Evolutionary conservation across 2,888 invertebrate genomes (phyloP).

Genomic region (Brachylomia viminalis): DNA sequence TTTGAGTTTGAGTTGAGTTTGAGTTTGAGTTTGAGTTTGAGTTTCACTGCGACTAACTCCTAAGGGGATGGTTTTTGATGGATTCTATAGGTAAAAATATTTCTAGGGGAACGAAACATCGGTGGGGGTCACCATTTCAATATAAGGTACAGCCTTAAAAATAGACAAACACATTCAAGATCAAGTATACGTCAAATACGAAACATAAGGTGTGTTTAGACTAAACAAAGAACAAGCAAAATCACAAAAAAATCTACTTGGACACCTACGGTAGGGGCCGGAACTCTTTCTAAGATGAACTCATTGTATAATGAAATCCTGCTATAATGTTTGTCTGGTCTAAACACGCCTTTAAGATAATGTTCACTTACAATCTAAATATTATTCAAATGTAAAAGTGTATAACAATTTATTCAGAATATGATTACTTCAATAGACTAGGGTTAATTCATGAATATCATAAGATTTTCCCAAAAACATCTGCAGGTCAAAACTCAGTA

Average conservation of each 20-base stretch:
- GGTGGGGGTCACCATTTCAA: constrained; percentile 7
- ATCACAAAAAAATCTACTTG: neutral
- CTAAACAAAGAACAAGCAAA: neutral
- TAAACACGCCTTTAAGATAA: constrained; percentile 38
- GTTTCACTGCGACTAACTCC: neutral
- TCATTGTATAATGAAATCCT: neutral
- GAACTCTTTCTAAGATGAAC: neutral
- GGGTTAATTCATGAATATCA: constrained; percentile 57
- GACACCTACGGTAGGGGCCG: neutral
- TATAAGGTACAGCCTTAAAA: constrained; percentile 36
- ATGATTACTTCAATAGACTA: constrained; percentile 51
- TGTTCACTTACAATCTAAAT: constrained; percentile 49
- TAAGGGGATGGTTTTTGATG: neutral
- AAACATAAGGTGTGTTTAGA: constrained; percentile 29
- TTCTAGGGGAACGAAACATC: constrained; percentile 7
- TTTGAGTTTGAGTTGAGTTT: too few relatives aligned
- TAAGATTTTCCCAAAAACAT: constrained; percentile 55
- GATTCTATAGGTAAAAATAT: neutral
- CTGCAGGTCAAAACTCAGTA: constrained; percentile 32
- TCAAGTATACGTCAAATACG: constrained; percentile 49
- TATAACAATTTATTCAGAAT: constrained; percentile 58
- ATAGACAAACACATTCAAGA: constrained; percentile 48
- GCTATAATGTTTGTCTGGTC: neutral
- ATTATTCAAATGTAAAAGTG: constrained; percentile 62
- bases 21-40: too few relatives aligned